Evolutionary conservation across 2,113 vertebrate species (phyloP).

Genomic region (Polypterus bichir): DNA sequence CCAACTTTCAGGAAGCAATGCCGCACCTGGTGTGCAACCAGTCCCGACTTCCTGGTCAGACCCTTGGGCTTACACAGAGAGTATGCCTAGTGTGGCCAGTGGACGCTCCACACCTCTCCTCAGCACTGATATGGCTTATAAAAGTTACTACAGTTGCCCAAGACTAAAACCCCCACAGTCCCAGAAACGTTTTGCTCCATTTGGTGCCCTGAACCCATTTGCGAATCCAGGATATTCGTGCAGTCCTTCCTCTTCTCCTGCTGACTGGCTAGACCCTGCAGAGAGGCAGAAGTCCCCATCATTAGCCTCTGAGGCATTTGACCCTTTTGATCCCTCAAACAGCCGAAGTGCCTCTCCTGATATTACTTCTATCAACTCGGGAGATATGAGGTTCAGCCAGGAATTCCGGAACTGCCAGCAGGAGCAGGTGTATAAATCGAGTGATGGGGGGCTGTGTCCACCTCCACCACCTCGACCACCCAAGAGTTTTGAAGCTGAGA

Average conservation of each 20-base stretch:
- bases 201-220: conserved; percentile 82
- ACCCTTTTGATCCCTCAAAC: conserved; percentile 30
- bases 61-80: conserved; percentile 47
- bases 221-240: conserved; percentile 44
- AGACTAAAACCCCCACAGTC: conserved; percentile 59
- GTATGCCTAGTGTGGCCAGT: conserved; percentile 30
- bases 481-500: conserved; percentile 43
- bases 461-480: conserved; percentile 36
- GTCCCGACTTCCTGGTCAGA: conserved; percentile 64
- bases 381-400: conserved; percentile 32
- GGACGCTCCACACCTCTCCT: conserved; percentile 37
- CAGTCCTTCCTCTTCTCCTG: conserved; percentile 23
- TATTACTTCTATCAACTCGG: conserved; percentile 34
- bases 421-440: conserved; percentile 19
- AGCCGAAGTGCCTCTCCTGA: conserved; percentile 43
- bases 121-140: conserved; percentile 39
- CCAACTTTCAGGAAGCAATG: conserved; percentile 27
- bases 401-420: conserved; percentile 23
- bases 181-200: conserved; percentile 81
- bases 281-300: conserved; percentile 30
- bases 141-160: conserved; percentile 59
- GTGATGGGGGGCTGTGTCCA: conserved; percentile 20
- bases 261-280: conserved; percentile 46
- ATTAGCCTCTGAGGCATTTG: conserved; percentile 30
- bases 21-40: conserved; percentile 44